Base-by-base conservation (phyloP, 1,140 invertebrate genomes). In the Macrocentrus cingulum region DNA sequence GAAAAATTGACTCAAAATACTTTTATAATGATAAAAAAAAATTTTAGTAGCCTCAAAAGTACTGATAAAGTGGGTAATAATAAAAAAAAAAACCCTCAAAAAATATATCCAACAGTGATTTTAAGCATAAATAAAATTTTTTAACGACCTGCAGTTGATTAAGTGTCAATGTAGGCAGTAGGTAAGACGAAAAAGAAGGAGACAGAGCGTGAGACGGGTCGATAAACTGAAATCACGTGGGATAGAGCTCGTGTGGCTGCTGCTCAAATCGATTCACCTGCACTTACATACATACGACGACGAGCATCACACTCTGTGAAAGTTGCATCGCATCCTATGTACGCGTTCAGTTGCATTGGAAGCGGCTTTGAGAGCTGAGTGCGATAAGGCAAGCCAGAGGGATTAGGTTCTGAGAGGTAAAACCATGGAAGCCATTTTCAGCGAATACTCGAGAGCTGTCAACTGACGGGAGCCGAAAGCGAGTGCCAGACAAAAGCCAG, bases 381-480 rank as follows among this genome's bases (percentile, higher is more conserved):
- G 41, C 41, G 41, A 42, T 42, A 42, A 42, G 41, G 41, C 41
- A 16, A 46, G 44, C 44, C 44, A 46, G 44, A 46, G 44, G 44
- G 44, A 46, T 46, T 46, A 46, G n/a, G 44, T 46, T 22, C 20
- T 46, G 19, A 20, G 19, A 46, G 44, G 44, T 9, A 46, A 20
- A 46, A 46, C 44, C 18, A 46, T 46, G 44, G 20, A 46, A 46
- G 18, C 44, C 44, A 46, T 46, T 46, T 46, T 18, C 44, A 46
- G 44, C 19, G 44, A 22, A 7, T 46, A 23, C 44, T 46, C 18
- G 44, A 23, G 19, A 22, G 15, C 4, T 29, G 25, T 4, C 9
- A 9, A 4, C 25, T 29, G 25, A 29, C 25, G 25, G 9, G 25
- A 4, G 44, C 16, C 44, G 25, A 20, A 8, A 46, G 44, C 37